Conservation (phyloP, 2,888 invertebrate genomes). For the Laspeyria flexula region DNA sequence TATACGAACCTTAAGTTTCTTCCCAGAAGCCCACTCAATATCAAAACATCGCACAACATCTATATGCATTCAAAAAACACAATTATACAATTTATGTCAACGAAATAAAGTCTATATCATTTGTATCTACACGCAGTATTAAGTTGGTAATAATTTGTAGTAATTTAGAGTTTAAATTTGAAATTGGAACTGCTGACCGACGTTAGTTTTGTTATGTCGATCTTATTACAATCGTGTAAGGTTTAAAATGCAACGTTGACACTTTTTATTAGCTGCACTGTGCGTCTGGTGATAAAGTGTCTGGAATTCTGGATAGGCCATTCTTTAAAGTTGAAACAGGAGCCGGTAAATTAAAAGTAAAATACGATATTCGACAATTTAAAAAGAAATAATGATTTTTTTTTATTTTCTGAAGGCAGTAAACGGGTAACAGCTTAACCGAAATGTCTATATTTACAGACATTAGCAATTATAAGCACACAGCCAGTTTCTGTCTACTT, state of each 20-base stretch:
- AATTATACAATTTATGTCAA: conserved; percentile 32
- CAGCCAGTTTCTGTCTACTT: too few species aligned
- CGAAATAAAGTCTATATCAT: conserved; percentile 25
- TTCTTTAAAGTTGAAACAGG: conserved; percentile 24
- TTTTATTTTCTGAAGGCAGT: too few species aligned
- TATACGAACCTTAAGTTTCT: conserved; percentile 66
- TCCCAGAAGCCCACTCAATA: conserved; percentile 64
- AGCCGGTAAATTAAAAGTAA: conserved; percentile 18
- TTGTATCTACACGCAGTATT: conserved; percentile 34
- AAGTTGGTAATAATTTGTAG: conserved; percentile 63
- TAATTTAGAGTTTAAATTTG: conserved; percentile 70
- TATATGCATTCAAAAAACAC: conserved; percentile 16
- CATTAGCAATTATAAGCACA: too few species aligned
- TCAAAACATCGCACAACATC: conserved; percentile 56
- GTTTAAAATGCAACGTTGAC: conserved; percentile 31
- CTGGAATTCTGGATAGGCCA: conserved; percentile 22
- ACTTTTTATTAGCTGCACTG: conserved; percentile 8
- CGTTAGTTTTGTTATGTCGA: conserved; percentile 43
- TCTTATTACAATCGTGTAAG: conserved; percentile 38
- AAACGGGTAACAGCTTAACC: too few species aligned
- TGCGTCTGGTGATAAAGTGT: conserved; percentile 20
- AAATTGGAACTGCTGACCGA: conserved; percentile 66
- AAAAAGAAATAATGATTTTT: neutral
- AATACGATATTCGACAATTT: conserved; percentile 12
- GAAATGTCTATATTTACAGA: too few species aligned